Evolutionary conservation across 53 echinoderm and acorn worm genomes (phyloP).

Genomic region (Paelopatides confundens): DNA sequence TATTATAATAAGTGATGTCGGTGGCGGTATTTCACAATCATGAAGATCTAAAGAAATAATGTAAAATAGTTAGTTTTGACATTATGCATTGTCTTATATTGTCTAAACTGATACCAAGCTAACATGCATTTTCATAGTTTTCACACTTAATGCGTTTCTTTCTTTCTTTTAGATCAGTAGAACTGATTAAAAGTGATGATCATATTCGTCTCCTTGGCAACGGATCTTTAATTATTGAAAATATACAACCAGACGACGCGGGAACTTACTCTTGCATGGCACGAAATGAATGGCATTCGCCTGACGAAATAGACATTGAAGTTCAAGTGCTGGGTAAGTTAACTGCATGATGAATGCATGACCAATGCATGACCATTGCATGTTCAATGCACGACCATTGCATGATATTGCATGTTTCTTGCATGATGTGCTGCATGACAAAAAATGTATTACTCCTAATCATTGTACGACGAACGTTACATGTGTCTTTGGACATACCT

Average conservation of each 20-base stretch:
- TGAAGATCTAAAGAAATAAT: too few relatives aligned
- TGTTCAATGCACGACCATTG: conserved; percentile 17
- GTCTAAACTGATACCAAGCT: too few relatives aligned
- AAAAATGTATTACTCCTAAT: not conserved
- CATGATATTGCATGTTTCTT: not conserved
- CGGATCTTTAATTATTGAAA: conserved; percentile 78
- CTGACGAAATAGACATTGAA: conserved; percentile 84
- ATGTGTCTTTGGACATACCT: not conserved
- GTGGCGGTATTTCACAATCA: too few relatives aligned
- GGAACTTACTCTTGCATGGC: conserved; percentile 94
- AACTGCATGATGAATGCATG: not conserved
- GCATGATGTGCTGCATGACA: not conserved
- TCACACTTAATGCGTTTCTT: not conserved
- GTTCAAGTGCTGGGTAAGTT: conserved; percentile 93
- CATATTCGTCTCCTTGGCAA: conserved; percentile 67
- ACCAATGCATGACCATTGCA: conserved; percentile 44
- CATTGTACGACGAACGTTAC: not conserved
- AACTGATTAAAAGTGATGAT: conserved; percentile 56
- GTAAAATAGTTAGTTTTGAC: too few relatives aligned
- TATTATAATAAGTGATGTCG: too few relatives aligned
- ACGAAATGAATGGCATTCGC: conserved; percentile 83
- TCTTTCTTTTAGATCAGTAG: conserved; percentile 44
- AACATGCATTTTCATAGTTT: too few relatives aligned
- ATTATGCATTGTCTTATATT: too few relatives aligned
- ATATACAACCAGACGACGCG: conserved; percentile 77